Base-by-base conservation (phyloP, 2,888 invertebrate species). In the Sycophila texana region DNA sequence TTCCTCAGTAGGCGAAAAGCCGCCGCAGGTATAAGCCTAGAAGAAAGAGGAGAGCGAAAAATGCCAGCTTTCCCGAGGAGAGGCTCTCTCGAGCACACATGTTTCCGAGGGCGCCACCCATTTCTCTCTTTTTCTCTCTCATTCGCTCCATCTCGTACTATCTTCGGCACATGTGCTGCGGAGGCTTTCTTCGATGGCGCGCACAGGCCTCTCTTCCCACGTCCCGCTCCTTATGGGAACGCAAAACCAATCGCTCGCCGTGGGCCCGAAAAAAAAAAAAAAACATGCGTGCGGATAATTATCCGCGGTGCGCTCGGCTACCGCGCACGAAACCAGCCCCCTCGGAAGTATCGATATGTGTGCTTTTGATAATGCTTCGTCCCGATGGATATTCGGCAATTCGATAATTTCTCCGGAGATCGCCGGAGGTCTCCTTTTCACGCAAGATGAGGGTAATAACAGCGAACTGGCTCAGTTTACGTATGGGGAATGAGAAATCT, bases 121-220 rank as follows among this genome's bases (percentile, higher is more conserved):
- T 53, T 68, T 68, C 67, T 68, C 67, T 30, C 16, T 53, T 68
- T 68, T 55, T 68, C 67, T 30, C 16, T 22, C 26, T 16, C 22
- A 13, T 26, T 30, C 63, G 30, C 10, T n/a, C 1, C 26, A n/a
- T 49, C 57, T 16, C 20, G 53, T 51, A 26, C 51, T 13, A 18
- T 4, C 13, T 13, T 26, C 10, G 67, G 67, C 60, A 60, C 18
- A 39, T 67, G 26, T 22, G 51, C 20, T 18, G 58, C 60, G 22
- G n/a, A 26, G 20, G 63, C 47, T 49, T 61, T 53, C 57, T 47
- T 20, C n/a, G 81, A 77, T 49, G 39, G 39, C 39, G 68, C 58
- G 63, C n/a, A 65, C 65, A 61, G 57, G 71, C 82, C 83, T 83
- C 82, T 84, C 87, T 89, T 89, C 89, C 88, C 89, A 89, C 89